Conservation (phyloP, 2,888 invertebrate species). For the Amiota minor region DNA sequence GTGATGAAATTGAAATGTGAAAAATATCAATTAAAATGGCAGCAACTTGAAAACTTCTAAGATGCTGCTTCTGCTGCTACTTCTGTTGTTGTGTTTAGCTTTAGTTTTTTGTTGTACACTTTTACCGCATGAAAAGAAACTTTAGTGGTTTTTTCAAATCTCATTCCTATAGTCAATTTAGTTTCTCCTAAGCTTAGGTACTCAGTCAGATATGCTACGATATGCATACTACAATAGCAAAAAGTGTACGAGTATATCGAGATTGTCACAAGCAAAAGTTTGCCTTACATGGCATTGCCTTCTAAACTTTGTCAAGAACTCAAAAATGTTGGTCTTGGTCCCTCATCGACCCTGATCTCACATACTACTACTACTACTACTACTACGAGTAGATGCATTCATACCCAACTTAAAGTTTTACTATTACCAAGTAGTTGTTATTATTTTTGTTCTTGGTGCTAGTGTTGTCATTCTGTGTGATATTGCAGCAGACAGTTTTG, state of each 20-base stretch:
- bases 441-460: conserved; percentile 33
- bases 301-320: too few relatives aligned
- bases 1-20: conserved; percentile 29
- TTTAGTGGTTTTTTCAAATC: conserved; percentile 41
- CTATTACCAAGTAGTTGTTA: conserved; percentile 12
- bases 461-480: background rate
- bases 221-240: background rate
- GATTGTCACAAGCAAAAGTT: conserved; percentile 3
- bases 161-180: conserved; percentile 4
- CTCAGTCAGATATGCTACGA: conserved; percentile 4
- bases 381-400: background rate
- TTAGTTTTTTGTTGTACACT: conserved; percentile 38
- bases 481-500: conserved; percentile 59
- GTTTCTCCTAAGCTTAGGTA: background rate
- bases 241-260: background rate
- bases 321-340: too few relatives aligned
- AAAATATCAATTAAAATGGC: conserved; percentile 61
- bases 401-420: conserved; percentile 9
- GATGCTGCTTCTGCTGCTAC: conserved; percentile 33
- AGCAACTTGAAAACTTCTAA: conserved; percentile 54
- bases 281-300: background rate
- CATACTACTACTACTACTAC: too few relatives aligned
- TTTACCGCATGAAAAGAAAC: conserved; percentile 51
- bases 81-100: conserved; percentile 31
- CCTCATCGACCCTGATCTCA: too few relatives aligned